phyloP scores from a whole-genome alignment of 2,797 vertebrate genomes.

The Onychomys torridus region DNA sequence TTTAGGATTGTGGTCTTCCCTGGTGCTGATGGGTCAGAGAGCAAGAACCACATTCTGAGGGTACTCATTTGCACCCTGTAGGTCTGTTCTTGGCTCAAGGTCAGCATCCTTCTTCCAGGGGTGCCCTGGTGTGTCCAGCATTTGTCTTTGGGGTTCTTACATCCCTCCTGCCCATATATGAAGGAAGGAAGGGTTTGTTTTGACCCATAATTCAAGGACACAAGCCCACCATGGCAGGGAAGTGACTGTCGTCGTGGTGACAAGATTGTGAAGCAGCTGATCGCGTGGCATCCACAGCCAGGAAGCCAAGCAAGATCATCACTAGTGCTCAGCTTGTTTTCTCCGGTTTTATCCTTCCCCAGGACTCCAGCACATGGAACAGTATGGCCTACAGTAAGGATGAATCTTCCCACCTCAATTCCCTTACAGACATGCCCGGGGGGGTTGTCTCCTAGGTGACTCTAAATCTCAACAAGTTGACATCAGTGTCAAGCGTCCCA shows the following conservation, averaged over 20 bases:
- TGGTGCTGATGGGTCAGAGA: background rate
- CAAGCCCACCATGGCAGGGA: too few relatives aligned
- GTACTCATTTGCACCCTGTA: background rate
- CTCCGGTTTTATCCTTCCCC: too few relatives aligned
- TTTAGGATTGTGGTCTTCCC: conserved; percentile 46
- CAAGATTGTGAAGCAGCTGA: background rate
- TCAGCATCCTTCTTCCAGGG: background rate
- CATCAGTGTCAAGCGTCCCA: background rate
- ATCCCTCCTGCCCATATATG: background rate
- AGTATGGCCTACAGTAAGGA: background rate
- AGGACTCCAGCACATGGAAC: background rate
- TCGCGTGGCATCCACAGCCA: background rate
- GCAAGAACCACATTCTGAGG: background rate
- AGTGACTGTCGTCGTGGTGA: too few relatives aligned
- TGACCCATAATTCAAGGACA: background rate
- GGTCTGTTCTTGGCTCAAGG: background rate
- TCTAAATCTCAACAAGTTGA: background rate
- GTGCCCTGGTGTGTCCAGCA: background rate
- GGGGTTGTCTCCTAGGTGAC: background rate
- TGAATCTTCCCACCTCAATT: background rate
- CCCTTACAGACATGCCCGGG: background rate
- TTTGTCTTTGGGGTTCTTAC: background rate
- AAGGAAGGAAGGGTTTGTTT: background rate
- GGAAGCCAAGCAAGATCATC: background rate
- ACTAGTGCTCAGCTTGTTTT: too few relatives aligned